Percentiles rank a stretch among this genome's conserved stretches.
phyloP scores from a whole-genome alignment of 2,113 vertebrate genomes.

The Microcebus murinus region DNA sequence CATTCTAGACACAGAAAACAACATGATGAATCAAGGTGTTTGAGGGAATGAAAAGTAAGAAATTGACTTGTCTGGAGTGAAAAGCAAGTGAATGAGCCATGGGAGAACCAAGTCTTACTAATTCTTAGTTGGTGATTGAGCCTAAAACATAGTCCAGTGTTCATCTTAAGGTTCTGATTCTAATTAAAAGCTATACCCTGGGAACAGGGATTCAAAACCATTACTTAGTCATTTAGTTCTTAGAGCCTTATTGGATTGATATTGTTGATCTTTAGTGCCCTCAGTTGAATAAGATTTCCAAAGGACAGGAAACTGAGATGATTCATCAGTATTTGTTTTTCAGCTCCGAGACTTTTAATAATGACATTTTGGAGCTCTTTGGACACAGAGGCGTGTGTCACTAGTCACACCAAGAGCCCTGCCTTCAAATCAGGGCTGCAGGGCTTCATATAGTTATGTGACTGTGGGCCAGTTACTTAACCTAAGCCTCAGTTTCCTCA shows the following conservation, averaged over 20 bases:
- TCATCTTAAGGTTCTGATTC: slow-evolving; percentile 27
- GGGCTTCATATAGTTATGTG: not conserved
- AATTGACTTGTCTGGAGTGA: not conserved
- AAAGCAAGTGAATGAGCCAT: not conserved
- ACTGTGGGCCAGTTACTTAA: not conserved
- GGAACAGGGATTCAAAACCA: not conserved
- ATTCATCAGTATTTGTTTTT: not conserved
- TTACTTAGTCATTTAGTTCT: slow-evolving; percentile 7
- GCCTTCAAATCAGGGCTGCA: not conserved
- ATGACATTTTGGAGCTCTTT: not conserved
- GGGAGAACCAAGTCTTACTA: not conserved
- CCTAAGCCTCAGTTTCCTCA: not conserved
- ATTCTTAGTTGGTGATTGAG: not conserved
- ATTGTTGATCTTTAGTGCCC: not conserved
- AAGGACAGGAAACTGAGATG: not conserved
- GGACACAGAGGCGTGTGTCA: not conserved
- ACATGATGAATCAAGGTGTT: not conserved
- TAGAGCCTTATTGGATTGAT: not conserved
- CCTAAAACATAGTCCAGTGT: not conserved
- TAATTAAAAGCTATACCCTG: not conserved
- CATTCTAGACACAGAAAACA: not conserved
- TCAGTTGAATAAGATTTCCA: not conserved
- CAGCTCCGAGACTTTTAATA: not conserved
- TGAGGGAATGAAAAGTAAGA: not conserved
- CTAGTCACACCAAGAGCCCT: not conserved